phyloP scores from a whole-genome alignment of 1,140 invertebrate species.

The Stenopsyche tienmushanensis region DNA sequence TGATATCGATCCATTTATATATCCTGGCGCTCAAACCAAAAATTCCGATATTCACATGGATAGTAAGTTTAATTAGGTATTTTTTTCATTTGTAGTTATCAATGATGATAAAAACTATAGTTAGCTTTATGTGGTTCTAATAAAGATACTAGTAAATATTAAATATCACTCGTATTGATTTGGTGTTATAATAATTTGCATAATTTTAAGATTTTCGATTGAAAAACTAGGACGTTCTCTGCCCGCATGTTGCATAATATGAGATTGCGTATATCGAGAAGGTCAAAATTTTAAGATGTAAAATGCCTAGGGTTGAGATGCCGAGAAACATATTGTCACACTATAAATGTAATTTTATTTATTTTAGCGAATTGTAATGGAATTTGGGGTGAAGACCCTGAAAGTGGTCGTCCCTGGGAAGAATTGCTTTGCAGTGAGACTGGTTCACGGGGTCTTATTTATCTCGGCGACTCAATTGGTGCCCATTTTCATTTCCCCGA shows the following conservation, averaged over 20 bases:
- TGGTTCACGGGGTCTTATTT: constrained; percentile 48
- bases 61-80: constrained; percentile 31
- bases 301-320: no score
- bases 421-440: constrained; percentile 48
- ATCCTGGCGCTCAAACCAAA: constrained; percentile 50
- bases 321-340: no score
- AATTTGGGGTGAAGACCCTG: constrained; percentile 50
- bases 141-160: no score
- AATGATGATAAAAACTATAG: no score
- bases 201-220: no score
- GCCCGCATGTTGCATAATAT: no score
- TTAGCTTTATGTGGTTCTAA: no score
- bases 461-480: constrained; percentile 57
- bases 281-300: no score
- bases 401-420: constrained; percentile 49
- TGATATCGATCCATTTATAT: constrained; percentile 46
- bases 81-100: neutral
- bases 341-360: constrained; percentile 5
- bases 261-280: no score
- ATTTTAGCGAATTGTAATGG: constrained; percentile 57
- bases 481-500: constrained; percentile 59
- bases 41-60: constrained; percentile 43
- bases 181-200: no score
- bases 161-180: no score
- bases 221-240: no score